Percentiles rank a stretch among this genome's conserved stretches.
phyloP scores from a whole-genome alignment of 1,140 invertebrate species.

The Scylla paramamosain region DNA sequence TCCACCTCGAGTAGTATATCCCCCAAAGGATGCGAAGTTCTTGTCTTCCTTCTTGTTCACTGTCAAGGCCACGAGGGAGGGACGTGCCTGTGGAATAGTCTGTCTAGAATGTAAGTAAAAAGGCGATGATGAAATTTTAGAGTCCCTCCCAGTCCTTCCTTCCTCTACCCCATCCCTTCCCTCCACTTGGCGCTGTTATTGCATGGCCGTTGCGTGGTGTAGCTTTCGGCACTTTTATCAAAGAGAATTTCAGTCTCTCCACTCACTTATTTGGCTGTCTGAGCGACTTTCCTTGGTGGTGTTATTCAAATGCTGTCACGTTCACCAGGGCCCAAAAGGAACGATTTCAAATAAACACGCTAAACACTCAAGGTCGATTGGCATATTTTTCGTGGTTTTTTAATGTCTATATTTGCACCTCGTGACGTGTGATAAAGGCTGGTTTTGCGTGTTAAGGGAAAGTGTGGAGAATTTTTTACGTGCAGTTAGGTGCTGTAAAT shows the following conservation, averaged over 20 bases:
- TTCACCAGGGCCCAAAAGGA: too few species aligned
- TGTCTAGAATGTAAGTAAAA: not conserved
- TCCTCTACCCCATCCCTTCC: too few species aligned
- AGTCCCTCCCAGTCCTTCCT: not conserved
- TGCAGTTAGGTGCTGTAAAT: too few species aligned
- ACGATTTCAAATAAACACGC: too few species aligned
- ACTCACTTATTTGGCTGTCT: not conserved
- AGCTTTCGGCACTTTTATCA: not conserved
- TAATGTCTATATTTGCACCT: too few species aligned
- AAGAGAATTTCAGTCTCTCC: not conserved
- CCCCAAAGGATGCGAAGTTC: too few species aligned
- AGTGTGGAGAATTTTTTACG: too few species aligned
- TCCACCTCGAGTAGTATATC: not conserved
- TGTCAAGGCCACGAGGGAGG: not conserved
- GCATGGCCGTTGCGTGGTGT: too few species aligned
- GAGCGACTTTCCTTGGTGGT: not conserved
- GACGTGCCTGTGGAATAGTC: too few species aligned
- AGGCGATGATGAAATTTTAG: not conserved
- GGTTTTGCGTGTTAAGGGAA: too few species aligned
- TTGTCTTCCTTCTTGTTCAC: not conserved
- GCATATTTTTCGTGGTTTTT: not conserved
- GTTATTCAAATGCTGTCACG: not conserved
- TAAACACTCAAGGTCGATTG: not conserved
- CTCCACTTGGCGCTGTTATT: not conserved
- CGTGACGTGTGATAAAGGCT: too few species aligned